Evolutionary conservation across 2,888 invertebrate genomes (phyloP), one percentile per base, ranked within the genome.

Genomic region (Chloroclystis v-ata): DNA sequence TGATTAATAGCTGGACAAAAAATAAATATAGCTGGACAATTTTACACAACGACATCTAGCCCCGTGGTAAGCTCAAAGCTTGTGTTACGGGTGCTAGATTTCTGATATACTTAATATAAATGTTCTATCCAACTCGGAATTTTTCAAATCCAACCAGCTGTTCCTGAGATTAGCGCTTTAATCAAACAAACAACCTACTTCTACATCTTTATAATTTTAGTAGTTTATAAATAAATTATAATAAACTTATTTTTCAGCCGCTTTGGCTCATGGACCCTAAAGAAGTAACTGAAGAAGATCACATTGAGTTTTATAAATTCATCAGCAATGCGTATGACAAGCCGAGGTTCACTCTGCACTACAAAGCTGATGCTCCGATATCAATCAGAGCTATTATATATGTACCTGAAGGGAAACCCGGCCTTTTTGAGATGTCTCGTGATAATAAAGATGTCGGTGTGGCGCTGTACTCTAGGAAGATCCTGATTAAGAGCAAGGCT

Each of bases 241-340:
- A n/a, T n/a, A n/a, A n/a, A n/a, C n/a, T n/a, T n/a, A n/a, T n/a
- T 42, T 12, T 74, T 75, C 82, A 97, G 91, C 96, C 98, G 0
- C 76, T 99, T 12, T 99, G 99, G 98, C 89, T 97, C 62, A 91
- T 94, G 89, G 97, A 98, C 54, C 93, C 97, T 0, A 97, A 96
- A 83, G 92, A 94, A 60, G 93, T 98, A 0, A 93, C 92, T 1
- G 85, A 89, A 20, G 94, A 97, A 46, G 94, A 97, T 82, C 98
- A 99, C 68, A 91, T 92, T 42, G 96, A 97, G 63, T 99, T 99
- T 79, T 99, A 97, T 81, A 92, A 94, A 62, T 98, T 94, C 70
- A 92, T 97, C 37, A 91, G 94, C 59, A 95, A 95, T 60, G 91
- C 95, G 26, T 96, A 93, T 63, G 98, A 98, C 75, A 90, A 92